Evolutionary conservation across 2,113 vertebrate genomes (phyloP), one percentile per base, ranked within the genome.

Genomic region (Pionites leucogaster): DNA sequence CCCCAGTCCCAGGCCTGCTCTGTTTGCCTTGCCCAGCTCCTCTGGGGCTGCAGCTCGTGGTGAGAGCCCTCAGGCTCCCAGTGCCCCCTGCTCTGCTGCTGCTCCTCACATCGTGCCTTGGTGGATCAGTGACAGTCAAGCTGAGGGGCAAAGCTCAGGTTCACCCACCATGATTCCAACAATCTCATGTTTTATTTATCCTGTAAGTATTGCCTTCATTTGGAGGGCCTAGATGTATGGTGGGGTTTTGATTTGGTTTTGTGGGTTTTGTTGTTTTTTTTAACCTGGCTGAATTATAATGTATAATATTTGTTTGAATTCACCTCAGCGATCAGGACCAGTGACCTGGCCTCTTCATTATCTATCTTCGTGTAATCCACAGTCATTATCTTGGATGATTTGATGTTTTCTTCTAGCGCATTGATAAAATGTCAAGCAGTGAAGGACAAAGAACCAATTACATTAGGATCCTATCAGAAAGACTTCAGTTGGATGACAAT

Each of bases 371-470:
- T 84, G 81, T 89, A 86, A 91, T 75, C 81, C 81, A 41, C 68
- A 68, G 62, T 84, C 84, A 93, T 92, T 93, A 95, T 76, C 84
- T 39, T 76, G 71, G 81, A 76, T 82, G 69, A 92, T 93, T 89
- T 95, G 52, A 64, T 91, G 77, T 95, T 96, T 92, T 97, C 84
- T 89, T 95, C 93, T 84, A 92, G 86, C 33, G 79, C 91, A 92
- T 87, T 93, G 95, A 89, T 84, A 92, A 95, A 89, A 94, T 77
- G 88, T 95, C 85, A 93, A 84, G 74, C 81, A 82, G 39, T 62
- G 89, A 95, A 96, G 86, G 95, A 94, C 93, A 92, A 95, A 84
- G 81, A 96, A 55, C 67, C 86, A 74, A 90, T 92, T 93, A 86
- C 39, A 62, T 89, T 84, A 92, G 84, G 81, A 89, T 62, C 18